A percentile compares a stretch with the other conserved stretches of the same genome.
These are phyloP conservation scores for Perca schrenkii DNA, from an alignment of 2,113 vertebrate genomes.

Conservation along the genomic window DNA sequence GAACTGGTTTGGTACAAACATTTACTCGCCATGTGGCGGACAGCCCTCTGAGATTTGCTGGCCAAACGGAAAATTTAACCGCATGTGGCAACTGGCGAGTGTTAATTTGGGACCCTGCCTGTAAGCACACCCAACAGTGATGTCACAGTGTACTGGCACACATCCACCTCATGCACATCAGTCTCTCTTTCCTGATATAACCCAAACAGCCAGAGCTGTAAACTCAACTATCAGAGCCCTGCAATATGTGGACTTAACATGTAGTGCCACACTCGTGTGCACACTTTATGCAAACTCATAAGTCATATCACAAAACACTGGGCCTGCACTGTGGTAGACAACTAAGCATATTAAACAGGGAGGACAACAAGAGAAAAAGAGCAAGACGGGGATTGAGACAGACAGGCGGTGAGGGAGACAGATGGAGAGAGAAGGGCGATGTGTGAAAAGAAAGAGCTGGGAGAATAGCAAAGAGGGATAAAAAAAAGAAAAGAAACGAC, in stretches of 20 bases:
- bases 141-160: no score
- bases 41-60: no score
- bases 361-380: neutral
- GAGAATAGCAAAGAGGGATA: conserved; percentile 28
- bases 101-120: no score
- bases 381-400: neutral
- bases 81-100: no score
- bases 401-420: neutral
- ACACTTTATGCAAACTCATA: neutral
- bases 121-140: no score
- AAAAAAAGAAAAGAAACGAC: conserved; percentile 13
- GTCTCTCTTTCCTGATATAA: neutral
- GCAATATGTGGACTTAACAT: neutral
- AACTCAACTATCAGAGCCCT: neutral
- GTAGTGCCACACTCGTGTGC: neutral
- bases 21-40: no score
- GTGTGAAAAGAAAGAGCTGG: conserved; percentile 48
- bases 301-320: conserved; percentile 11
- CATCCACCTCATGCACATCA: no score
- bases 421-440: conserved; percentile 8
- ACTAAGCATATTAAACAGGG: neutral
- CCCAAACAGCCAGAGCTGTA: neutral
- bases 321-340: neutral
- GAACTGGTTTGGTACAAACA: no score
- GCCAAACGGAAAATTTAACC: no score